phyloP scores from a whole-genome alignment of 2,113 vertebrate species.

The Ia io region DNA sequence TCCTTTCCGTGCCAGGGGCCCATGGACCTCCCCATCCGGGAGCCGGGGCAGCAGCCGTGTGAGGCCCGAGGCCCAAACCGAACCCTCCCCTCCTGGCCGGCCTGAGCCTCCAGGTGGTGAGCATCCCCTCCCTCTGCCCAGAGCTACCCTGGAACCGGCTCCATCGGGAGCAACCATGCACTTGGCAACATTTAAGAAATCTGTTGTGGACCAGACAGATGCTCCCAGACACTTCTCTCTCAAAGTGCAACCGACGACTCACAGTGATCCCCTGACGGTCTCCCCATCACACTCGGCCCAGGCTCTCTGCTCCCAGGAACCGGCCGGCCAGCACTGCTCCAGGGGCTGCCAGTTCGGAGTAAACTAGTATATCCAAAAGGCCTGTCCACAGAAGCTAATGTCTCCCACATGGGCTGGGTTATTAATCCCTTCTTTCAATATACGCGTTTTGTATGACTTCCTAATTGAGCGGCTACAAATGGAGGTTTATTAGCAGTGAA shows the following conservation, averaged over 20 bases:
- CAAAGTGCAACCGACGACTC: not conserved
- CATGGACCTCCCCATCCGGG: conserved; percentile 4
- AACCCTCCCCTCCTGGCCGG: not conserved
- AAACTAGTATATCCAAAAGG: conserved; percentile 32
- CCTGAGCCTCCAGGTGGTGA: not conserved
- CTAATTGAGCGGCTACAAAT: conserved; percentile 72
- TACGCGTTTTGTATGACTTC: conserved; percentile 60
- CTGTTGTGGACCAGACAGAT: not conserved
- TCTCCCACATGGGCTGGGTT: conserved; percentile 68
- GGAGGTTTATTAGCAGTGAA: conserved; percentile 59
- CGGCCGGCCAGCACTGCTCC: conserved; percentile 3
- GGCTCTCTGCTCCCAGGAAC: conserved; percentile 47
- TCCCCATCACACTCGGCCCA: not conserved
- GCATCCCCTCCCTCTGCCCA: not conserved
- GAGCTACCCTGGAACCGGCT: not conserved
- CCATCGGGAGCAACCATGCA: not conserved
- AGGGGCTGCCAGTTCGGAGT: conserved; percentile 44
- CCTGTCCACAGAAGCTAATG: conserved; percentile 72
- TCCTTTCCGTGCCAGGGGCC: conserved; percentile 44
- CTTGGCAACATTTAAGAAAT: not conserved
- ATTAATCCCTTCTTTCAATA: conserved; percentile 72
- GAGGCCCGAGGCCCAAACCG: not conserved
- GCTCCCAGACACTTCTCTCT: not conserved
- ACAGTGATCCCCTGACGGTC: not conserved
- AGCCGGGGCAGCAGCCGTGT: not conserved